These are phyloP conservation scores for Zele albiditarsus DNA, from an alignment of 2,888 invertebrate species.

Conservation along the genomic window DNA sequence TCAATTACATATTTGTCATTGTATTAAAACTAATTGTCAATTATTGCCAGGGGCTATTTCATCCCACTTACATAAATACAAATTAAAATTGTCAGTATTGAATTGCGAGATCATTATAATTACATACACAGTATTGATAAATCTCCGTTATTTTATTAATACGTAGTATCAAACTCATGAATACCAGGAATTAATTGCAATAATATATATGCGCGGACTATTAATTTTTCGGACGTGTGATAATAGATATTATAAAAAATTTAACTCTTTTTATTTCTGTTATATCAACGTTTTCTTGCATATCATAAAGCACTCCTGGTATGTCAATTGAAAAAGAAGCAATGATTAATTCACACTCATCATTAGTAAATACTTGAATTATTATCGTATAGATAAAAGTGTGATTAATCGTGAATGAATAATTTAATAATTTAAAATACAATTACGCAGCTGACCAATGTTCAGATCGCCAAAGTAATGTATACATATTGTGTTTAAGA, in stretches of 20 bases:
- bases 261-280: constrained; percentile 8
- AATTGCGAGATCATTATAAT: neutral
- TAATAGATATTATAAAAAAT: constrained; percentile 20
- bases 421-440: neutral
- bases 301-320: constrained; percentile 45
- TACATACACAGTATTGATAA: neutral
- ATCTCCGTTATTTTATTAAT: neutral
- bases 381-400: constrained; percentile 2
- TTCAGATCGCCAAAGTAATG: constrained; percentile 82
- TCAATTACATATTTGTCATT: too few species aligned
- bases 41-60: constrained; percentile 43
- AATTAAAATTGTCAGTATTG: neutral
- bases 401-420: neutral
- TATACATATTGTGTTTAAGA: constrained; percentile 76
- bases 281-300: constrained; percentile 13
- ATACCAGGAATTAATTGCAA: neutral
- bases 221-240: constrained; percentile 27
- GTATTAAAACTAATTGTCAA: too few species aligned
- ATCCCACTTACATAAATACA: neutral
- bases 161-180: neutral
- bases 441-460: constrained; percentile 77
- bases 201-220: neutral
- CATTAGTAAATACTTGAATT: neutral
- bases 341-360: constrained; percentile 14
- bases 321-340: constrained; percentile 17